Base-by-base conservation (phyloP, 2,888 invertebrate species). In the Trichogramma dendrolimi region DNA sequence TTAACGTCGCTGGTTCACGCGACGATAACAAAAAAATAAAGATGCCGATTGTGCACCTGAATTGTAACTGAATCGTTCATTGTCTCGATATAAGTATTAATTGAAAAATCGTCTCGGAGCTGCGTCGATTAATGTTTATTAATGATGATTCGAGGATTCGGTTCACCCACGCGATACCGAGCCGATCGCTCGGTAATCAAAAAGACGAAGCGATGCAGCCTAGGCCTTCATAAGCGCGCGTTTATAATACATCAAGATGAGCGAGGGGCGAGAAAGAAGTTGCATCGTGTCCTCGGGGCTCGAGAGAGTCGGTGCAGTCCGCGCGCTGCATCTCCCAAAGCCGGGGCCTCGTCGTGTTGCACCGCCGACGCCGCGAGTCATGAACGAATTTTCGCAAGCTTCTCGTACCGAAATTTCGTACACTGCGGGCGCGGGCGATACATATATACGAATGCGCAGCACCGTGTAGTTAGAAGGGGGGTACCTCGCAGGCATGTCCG, bases 171-270 rank as follows among this genome's bases (percentile, higher is more conserved):
- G 27, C 27, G n/a, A n/a, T n/a, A n/a, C n/a, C n/a, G 27, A 27
- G 27, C 27, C 27, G 27, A 27, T 27, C 27, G 27, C 27, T 27
- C 27, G 27, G 27, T 27, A 27, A 27, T 27, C 27, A 27, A 27
- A 27, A 27, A 27, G 27, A 27, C 27, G 27, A 27, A 27, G 27
- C 27, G 27, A 27, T 27, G 70, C 66, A 60, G 66, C 64, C 67
- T 66, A 69, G 65, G 68, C 67, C 67, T 70, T 70, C 68, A 66
- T 67, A 67, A 69, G 70, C 71, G 69, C 68, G 67, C 67, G 66
- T 69, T 67, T 61, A 68, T 70, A 67, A 61, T 64, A n/a, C 46
- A 8, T n/a, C 46, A 10, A 8, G 8, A 39, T 51, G 43, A 51
- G 41, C n/a, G 49, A 60, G 51, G 61, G 57, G 60, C 60, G 63